These are phyloP conservation scores for Leucania comma DNA, from an alignment of 2,888 invertebrate genomes.

Conservation along the genomic window DNA sequence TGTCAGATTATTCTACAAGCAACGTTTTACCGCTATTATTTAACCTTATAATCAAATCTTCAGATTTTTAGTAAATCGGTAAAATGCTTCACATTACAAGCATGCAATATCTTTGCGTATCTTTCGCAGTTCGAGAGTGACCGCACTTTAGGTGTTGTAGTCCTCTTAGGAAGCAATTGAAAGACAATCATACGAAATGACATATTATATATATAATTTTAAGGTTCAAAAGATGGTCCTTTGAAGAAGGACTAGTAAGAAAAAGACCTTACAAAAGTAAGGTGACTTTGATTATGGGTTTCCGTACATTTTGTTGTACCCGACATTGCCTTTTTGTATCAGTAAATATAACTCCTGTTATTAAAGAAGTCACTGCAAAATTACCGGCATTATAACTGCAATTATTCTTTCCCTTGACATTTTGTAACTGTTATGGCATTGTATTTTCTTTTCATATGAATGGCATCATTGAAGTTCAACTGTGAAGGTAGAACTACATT, in stretches of 20 bases:
- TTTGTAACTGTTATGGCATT: conserved; percentile 30
- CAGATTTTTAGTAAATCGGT: no score
- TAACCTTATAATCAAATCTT: no score
- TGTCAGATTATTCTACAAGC: no score
- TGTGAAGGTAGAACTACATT: no score
- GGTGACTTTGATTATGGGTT: conserved; percentile 33
- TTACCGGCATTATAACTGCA: conserved; percentile 22
- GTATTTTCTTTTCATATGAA: conserved; percentile 19
- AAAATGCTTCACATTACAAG: no score
- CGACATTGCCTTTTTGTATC: conserved; percentile 8
- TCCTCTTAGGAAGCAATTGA: no score
- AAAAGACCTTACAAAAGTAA: background rate
- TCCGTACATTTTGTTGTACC: background rate
- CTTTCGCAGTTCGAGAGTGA: no score
- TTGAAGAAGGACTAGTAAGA: conserved; percentile 2
- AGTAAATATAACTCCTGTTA: conserved; percentile 6
- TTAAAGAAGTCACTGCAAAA: conserved; percentile 21
- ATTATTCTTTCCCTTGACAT: conserved; percentile 47
- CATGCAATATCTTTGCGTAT: no score
- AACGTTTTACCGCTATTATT: no score
- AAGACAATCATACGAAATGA: background rate
- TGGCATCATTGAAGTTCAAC: background rate
- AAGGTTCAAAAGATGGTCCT: conserved; percentile 4
- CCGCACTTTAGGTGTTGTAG: no score
- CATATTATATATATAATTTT: no score